phyloP scores from a whole-genome alignment of 2,113 vertebrate species.

The Promerops cafer region DNA sequence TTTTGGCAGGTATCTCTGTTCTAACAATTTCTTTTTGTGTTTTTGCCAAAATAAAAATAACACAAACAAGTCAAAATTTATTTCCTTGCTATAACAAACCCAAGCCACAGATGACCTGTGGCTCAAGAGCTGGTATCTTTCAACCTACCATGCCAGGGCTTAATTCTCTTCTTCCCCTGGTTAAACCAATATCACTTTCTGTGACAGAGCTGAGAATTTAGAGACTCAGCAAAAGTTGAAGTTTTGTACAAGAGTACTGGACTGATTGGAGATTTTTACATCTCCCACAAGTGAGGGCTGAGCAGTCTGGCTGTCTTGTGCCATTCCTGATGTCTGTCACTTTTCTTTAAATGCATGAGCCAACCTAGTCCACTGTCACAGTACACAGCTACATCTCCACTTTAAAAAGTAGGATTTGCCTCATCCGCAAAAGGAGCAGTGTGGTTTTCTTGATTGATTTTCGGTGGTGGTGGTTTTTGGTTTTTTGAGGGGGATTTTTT shows the following conservation, averaged over 20 bases:
- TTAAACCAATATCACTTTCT: background rate
- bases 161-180: background rate
- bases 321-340: background rate
- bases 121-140: background rate
- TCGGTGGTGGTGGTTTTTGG: background rate
- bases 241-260: background rate
- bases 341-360: background rate
- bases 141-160: background rate
- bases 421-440: background rate
- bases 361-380: background rate
- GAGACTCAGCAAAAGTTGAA: background rate
- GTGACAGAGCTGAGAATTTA: background rate
- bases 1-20: background rate
- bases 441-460: background rate
- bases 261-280: background rate
- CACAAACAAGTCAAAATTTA: background rate
- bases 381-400: background rate
- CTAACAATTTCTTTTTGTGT: constrained; percentile 16
- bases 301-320: background rate
- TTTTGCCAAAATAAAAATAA: background rate
- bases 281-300: background rate
- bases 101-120: background rate
- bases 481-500: rapidly evolving
- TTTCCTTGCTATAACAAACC: background rate
- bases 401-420: background rate